phyloP scores from a whole-genome alignment of 2,113 vertebrate species.

The Pantherophis guttatus region DNA sequence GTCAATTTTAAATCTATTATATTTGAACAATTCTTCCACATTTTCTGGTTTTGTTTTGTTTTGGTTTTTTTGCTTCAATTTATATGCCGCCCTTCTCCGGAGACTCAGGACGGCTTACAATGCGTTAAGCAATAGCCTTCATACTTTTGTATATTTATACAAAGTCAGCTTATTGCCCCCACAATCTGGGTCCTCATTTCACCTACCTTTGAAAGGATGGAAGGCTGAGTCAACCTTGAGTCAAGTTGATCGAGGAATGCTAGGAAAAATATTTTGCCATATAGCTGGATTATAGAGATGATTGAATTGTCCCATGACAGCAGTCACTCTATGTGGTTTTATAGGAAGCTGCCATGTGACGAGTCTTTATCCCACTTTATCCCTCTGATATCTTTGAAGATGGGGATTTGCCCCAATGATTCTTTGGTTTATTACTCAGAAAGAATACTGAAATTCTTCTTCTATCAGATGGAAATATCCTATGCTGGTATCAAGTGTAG shows the following conservation, averaged over 20 bases:
- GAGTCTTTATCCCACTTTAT: not conserved
- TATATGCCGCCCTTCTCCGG: no score
- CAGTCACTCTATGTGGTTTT: not conserved
- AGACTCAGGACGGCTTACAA: no score
- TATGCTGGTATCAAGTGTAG: no score
- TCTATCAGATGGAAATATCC: not conserved
- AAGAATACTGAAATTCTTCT: not conserved
- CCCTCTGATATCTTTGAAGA: not conserved
- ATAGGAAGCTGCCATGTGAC: not conserved
- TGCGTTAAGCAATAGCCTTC: no score
- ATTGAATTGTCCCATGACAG: not conserved
- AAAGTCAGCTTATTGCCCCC: no score
- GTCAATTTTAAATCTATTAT: not conserved
- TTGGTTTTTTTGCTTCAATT: no score
- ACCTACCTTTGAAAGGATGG: no score
- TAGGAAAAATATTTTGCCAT: not conserved
- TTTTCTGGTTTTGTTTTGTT: not conserved
- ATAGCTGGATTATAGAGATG: not conserved
- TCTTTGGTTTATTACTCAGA: not conserved
- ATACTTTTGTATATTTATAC: no score
- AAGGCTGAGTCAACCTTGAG: no score
- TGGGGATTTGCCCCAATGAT: not conserved
- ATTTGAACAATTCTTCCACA: not conserved
- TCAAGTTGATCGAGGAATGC: not conserved
- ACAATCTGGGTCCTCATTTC: no score